Conservation (phyloP, 2,113 vertebrate genomes). For the Verasper variegatus region DNA sequence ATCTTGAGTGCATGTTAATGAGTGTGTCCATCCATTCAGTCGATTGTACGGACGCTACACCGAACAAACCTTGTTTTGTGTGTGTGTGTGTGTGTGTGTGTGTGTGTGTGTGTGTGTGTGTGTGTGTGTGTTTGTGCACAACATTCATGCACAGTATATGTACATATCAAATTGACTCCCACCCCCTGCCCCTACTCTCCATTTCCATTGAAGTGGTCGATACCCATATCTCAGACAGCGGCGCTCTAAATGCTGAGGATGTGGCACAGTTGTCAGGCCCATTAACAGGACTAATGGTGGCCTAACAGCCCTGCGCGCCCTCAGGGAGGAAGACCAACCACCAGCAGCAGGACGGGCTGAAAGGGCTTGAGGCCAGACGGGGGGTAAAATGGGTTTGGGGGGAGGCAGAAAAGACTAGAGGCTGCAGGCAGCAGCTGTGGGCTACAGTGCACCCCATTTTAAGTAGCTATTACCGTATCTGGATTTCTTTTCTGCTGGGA, state of each 20-base stretch:
- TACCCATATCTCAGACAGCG: constrained; percentile 73
- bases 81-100: no score
- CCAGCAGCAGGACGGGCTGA: constrained; percentile 70
- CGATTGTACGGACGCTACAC: not conserved
- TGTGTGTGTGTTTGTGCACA: constrained; percentile 19
- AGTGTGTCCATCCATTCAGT: constrained; percentile 18
- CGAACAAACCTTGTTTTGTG: no score
- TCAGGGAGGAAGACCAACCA: constrained; percentile 72
- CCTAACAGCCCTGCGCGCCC: constrained; percentile 71
- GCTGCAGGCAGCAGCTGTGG: constrained; percentile 61
- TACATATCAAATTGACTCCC: constrained; percentile 55
- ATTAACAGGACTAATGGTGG: constrained; percentile 79
- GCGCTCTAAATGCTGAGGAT: constrained; percentile 76
- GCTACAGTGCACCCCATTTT: constrained; percentile 59
- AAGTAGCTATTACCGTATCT: constrained; percentile 65
- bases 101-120: not conserved
- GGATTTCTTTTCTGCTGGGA: constrained; percentile 58
- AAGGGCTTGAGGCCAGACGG: constrained; percentile 38
- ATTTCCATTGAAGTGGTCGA: constrained; percentile 73
- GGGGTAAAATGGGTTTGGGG: constrained; percentile 1
- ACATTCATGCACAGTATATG: constrained; percentile 40
- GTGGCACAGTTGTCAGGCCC: constrained; percentile 71
- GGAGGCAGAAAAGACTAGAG: constrained; percentile 22
- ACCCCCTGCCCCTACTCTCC: constrained; percentile 36
- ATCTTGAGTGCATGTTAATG: constrained; percentile 9